Base-by-base conservation (phyloP, 2,888 invertebrate species). In the Hoplodrina ambigua region DNA sequence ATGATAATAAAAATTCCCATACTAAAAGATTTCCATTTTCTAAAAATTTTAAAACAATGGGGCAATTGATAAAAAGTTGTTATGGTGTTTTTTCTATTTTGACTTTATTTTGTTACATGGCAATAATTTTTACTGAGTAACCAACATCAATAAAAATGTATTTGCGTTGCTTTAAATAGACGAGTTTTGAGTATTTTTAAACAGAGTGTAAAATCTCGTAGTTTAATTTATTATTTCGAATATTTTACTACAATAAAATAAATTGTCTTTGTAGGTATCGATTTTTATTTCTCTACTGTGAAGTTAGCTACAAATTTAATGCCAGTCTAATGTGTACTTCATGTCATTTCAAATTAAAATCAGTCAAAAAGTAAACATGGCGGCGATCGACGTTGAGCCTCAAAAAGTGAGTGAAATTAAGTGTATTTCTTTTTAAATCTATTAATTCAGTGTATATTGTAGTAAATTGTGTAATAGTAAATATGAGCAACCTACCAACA, bases 361-460 rank as follows among this genome's bases (percentile, higher is more conserved):
- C 91, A 92, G 91, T 92, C 93, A 90, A 89, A 89, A 91, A 86
- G 84, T 87, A 95, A 96, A 96, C 92, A 97, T 97, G 97, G 97
- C 97, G 92, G 96, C 97, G 85, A 94, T 96, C 80, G 96, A 96
- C 85, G 94, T 94, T 83, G 96, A 96, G 84, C 86, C 88, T 81
- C 91, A 91, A 59, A 96, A 96, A 93, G 96, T 96, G 90, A 94
- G 92, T 91, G 86, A 82, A 80, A 81, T 78, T 83, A 76, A 20
- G 67, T 79, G 53, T 65, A 70, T 58, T 69, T 67, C 61, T 69
- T 63, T 80, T 69, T 68, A n/a, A 69, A 64, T 56, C 5, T 8
- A 52, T 20, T 57, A 19, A 20, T 57, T 37, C 30, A 50, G 25
- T 25, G 62, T 20, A 44, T 25, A n/a, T 17, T 50, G 8, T 46